phyloP scores from a whole-genome alignment of 2,888 invertebrate genomes.

The Ischnura elegans region DNA sequence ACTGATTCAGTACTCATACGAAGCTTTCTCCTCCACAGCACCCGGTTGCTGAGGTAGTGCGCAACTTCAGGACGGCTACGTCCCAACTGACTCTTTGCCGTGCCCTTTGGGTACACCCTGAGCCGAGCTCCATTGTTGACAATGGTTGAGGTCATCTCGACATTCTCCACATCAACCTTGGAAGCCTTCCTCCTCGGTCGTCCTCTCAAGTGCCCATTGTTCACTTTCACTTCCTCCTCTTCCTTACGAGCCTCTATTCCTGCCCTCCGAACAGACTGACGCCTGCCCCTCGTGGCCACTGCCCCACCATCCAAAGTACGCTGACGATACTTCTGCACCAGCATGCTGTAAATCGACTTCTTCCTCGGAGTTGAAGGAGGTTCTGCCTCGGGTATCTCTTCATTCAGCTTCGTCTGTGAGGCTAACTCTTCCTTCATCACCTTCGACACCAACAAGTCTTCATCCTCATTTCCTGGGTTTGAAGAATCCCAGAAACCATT shows the following conservation, averaged over 20 bases:
- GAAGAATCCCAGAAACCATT: conserved; percentile 54
- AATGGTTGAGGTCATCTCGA: neutral
- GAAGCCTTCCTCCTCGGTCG: conserved; percentile 3
- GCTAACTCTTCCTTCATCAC: neutral
- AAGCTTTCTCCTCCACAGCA: neutral
- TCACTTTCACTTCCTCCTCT: conserved; percentile 19
- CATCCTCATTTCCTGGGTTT: neutral
- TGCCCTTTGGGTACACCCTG: conserved; percentile 73
- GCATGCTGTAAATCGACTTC: conserved; percentile 40
- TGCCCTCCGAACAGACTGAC: conserved; percentile 23
- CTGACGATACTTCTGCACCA: conserved; percentile 50
- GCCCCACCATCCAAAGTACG: conserved; percentile 31
- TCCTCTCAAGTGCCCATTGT: conserved; percentile 46
- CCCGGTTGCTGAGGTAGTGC: conserved; percentile 37
- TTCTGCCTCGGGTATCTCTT: neutral
- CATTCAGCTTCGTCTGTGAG: neutral
- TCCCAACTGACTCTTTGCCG: conserved; percentile 73
- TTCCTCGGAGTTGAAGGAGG: neutral
- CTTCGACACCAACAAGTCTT: neutral
- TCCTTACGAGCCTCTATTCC: conserved; percentile 36
- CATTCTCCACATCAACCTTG: neutral
- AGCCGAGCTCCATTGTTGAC: conserved; percentile 71
- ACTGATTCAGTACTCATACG: conserved; percentile 13
- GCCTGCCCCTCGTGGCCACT: neutral
- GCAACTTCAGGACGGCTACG: conserved; percentile 9